phyloP scores from a whole-genome alignment of 1,140 invertebrate species.

The Hermatobates lingyangjiaoensis region DNA sequence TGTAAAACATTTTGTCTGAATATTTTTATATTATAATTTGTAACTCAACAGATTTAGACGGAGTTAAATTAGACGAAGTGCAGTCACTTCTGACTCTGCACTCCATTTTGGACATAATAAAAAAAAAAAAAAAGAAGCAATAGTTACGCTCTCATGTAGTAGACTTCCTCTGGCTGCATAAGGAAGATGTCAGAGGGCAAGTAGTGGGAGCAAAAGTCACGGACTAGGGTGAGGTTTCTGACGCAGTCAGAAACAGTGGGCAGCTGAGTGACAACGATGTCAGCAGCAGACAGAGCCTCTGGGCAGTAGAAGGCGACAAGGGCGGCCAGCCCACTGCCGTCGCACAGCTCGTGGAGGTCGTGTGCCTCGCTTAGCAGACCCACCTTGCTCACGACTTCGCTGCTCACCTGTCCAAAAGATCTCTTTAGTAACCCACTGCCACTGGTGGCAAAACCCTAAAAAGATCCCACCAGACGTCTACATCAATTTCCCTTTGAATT shows the following conservation, averaged over 20 bases:
- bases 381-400: neutral
- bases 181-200: conserved; percentile 84
- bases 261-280: conserved; percentile 48
- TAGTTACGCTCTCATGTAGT: conserved; percentile 76
- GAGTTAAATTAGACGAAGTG: no score
- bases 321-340: conserved; percentile 75
- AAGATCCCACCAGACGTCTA: no score
- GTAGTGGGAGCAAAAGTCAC: conserved; percentile 65
- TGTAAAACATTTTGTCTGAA: no score
- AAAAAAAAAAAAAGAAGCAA: conserved; percentile 2
- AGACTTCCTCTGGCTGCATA: conserved; percentile 86
- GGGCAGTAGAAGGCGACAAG: conserved; percentile 89
- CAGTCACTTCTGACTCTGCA: neutral
- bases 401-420: no score
- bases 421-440: no score
- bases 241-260: conserved; percentile 72
- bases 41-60: no score
- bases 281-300: conserved; percentile 55
- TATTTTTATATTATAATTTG: no score
- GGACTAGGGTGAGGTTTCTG: conserved; percentile 79
- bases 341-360: conserved; percentile 61
- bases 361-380: conserved; percentile 28
- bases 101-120: neutral
- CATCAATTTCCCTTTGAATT: no score
- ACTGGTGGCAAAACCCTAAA: no score